phyloP scores from a whole-genome alignment of 2,888 invertebrate genomes.

The Caenorhabditis sulstoni region DNA sequence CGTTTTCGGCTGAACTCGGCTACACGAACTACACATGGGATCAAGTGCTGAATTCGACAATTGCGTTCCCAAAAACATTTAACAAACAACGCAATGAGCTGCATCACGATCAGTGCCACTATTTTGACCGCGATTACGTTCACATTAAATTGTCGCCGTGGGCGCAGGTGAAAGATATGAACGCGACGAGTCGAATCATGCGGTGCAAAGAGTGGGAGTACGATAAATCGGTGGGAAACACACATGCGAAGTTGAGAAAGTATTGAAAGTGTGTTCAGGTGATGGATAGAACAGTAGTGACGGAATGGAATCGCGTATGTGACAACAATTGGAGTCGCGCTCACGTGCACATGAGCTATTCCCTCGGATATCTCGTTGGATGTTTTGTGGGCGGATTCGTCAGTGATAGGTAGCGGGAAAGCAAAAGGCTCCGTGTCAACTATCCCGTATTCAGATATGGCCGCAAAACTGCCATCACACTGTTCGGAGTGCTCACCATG shows the following conservation, averaged over 20 bases:
- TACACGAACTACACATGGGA: conserved; percentile 76
- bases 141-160: conserved; percentile 66
- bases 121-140: conserved; percentile 68
- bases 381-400: conserved; percentile 78
- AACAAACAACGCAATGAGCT: conserved; percentile 67
- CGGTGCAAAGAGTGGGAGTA: conserved; percentile 77
- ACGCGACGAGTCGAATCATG: conserved; percentile 20
- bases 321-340: conserved; percentile 78
- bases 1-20: conserved; percentile 67
- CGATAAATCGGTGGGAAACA: conserved; percentile 76
- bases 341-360: conserved; percentile 79
- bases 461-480: conserved; percentile 77
- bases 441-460: conserved; percentile 72
- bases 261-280: too few species aligned
- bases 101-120: conserved; percentile 72
- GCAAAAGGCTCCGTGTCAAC: too few species aligned
- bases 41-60: conserved; percentile 72
- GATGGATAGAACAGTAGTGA: conserved; percentile 78
- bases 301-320: conserved; percentile 78
- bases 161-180: conserved; percentile 59
- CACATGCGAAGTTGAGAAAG: too few species aligned
- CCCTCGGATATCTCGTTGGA: conserved; percentile 79
- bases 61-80: conserved; percentile 71
- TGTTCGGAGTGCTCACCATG: conserved; percentile 74
- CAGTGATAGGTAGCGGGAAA: conserved; percentile 69